Base-by-base conservation (phyloP, 2,113 vertebrate species). In the Cromileptes altivelis region DNA sequence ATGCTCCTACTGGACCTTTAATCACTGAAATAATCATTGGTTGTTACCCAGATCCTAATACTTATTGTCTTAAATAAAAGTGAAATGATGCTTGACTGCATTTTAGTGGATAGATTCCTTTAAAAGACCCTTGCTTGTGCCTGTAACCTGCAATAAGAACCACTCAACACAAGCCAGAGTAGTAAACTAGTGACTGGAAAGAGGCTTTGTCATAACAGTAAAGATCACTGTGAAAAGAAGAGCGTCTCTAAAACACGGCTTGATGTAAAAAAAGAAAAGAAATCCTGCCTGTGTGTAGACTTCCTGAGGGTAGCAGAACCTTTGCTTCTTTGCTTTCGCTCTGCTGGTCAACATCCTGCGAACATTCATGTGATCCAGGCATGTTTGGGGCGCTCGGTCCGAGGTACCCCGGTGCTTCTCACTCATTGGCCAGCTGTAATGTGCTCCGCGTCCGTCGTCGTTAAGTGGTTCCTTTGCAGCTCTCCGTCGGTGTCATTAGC, bases 401-500 rank as follows among this genome's bases (percentile, higher is more conserved):
- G 1, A 45, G 67, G 55, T 57, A 64, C 42, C 78, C 69, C 55
- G 30, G 61, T n/a, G 42, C 60, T 75, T 30, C 70, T 86, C 72
- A 2, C 65, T 85, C 84, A 86, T 75, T 82, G 81, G 78, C 80
- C 62, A 11, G 61, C 83, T 68, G 13, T 82, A 83, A 70, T 63
- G 80, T 80, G 88, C 78, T 82, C 74, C 40, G 72, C 72, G 80
- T 81, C 78, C 40, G 45, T 89, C 90, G 82, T 87, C 85, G 70
- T 87, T 89, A 85, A 88, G 88, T 63, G 85, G 84, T 60, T 90
- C 67, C 70, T 88, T 63, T 78, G 86, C 84, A 37, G 86, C 87
- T 82, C 84, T 82, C 79, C 10, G 79, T 53, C 37, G 84, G 88
- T 91, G 88, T 93, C 88, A 89, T 93, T 91, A 89, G 86, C 80